A percentile compares a stretch with the other conserved stretches of the same genome.
Evolutionary conservation across 2,797 vertebrate species (phyloP).

Genomic region (Sciaenops ocellatus): DNA sequence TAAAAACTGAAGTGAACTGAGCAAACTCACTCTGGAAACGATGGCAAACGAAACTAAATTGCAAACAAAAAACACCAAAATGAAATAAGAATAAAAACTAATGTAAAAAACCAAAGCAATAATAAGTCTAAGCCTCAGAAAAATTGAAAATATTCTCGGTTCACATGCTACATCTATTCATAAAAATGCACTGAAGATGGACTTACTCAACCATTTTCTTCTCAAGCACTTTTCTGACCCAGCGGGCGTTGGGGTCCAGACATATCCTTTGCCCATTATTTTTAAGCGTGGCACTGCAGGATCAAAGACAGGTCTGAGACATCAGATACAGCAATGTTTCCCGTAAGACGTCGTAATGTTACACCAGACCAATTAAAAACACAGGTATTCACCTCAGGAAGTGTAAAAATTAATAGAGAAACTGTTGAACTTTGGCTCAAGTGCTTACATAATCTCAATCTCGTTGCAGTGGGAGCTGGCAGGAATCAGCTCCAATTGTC

Average conservation of each 20-base stretch:
- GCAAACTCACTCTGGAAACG: too few species aligned
- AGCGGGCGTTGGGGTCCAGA: constrained; percentile 51
- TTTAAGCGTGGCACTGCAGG: constrained; percentile 67
- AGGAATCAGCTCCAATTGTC: constrained; percentile 37
- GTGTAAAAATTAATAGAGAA: background rate
- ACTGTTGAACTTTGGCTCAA: background rate
- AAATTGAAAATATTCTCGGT: background rate
- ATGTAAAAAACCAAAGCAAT: too few species aligned
- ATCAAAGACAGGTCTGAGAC: constrained; percentile 20
- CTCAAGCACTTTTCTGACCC: constrained; percentile 55
- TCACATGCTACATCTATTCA: background rate
- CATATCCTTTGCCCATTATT: constrained; percentile 37
- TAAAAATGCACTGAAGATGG: background rate
- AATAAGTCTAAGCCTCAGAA: too few species aligned
- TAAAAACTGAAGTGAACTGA: too few species aligned
- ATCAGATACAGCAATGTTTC: background rate
- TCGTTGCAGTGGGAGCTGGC: constrained; percentile 55
- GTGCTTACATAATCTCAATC: constrained; percentile 59
- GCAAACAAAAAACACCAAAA: too few species aligned
- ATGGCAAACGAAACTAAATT: too few species aligned
- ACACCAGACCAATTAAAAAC: background rate
- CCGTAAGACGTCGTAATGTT: background rate
- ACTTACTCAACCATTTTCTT: constrained; percentile 22
- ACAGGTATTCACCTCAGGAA: background rate
- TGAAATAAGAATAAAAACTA: too few species aligned